A percentile compares a stretch with the other conserved stretches of the same genome.
phyloP scores from a whole-genome alignment of 35 echinoderm and acorn worm species.

The Ptychodera flava region DNA sequence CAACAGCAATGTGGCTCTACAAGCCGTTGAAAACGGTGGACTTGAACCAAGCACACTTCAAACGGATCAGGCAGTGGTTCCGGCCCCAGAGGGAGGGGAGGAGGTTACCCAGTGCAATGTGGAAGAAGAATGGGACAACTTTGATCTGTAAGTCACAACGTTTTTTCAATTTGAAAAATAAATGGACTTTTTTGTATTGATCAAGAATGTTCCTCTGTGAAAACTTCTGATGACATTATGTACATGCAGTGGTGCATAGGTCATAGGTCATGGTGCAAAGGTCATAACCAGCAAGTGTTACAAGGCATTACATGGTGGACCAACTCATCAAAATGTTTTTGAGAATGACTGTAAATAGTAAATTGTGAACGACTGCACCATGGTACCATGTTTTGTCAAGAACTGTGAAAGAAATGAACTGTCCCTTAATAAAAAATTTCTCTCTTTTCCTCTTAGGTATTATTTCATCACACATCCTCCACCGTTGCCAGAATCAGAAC shows the following conservation, averaged over 20 bases:
- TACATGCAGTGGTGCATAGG: too few species aligned
- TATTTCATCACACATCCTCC: slow-evolving; percentile 99
- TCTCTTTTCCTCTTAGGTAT: slow-evolving; percentile 52
- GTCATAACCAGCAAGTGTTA: too few species aligned
- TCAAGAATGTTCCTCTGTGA: background rate
- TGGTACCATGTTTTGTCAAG: too few species aligned
- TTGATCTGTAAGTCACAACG: slow-evolving; percentile 99
- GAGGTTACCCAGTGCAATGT: slow-evolving; percentile 52
- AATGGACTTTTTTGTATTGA: slow-evolving; percentile 20
- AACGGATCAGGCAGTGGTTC: background rate
- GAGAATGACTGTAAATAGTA: too few species aligned
- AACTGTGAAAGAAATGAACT: too few species aligned
- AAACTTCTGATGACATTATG: background rate
- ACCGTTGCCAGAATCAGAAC: slow-evolving; percentile 70
- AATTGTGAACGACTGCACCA: too few species aligned
- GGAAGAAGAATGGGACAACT: slow-evolving; percentile 86
- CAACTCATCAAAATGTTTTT: background rate
- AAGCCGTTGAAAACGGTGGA: background rate
- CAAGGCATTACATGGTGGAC: background rate
- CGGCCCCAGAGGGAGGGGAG: background rate
- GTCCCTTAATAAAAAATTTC: too few species aligned
- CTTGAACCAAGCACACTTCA: background rate
- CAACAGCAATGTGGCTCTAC: slow-evolving; percentile 1
- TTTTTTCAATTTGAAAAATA: too few species aligned
- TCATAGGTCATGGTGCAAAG: background rate